A percentile compares a stretch with the other conserved stretches of the same genome.
phyloP scores from a whole-genome alignment of 2,797 vertebrate genomes.

The Trachurus trachurus region DNA sequence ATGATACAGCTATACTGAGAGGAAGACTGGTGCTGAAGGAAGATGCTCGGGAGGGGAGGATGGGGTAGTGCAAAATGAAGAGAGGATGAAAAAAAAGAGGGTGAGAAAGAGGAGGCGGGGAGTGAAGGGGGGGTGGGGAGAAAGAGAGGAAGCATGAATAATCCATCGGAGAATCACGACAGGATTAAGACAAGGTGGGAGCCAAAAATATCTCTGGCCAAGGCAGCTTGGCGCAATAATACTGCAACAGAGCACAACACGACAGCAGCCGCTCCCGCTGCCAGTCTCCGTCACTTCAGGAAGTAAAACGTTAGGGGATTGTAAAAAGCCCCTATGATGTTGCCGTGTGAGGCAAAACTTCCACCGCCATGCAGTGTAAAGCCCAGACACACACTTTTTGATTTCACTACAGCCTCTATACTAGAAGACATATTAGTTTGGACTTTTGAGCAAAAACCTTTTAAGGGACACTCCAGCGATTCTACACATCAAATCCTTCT shows the following conservation, averaged over 20 bases:
- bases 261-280: constrained; percentile 75
- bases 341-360: constrained; percentile 46
- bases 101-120: constrained; percentile 47
- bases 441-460: not conserved
- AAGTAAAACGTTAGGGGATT: constrained; percentile 60
- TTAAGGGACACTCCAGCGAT: constrained; percentile 10
- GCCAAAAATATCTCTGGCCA: constrained; percentile 77
- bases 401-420: not conserved
- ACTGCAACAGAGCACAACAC: constrained; percentile 63
- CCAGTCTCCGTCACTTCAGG: constrained; percentile 66
- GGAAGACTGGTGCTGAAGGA: constrained; percentile 32
- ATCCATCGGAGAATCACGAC: constrained; percentile 73
- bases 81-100: constrained; percentile 17
- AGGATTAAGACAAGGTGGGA: constrained; percentile 79
- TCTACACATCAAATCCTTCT: not conserved
- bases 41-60: constrained; percentile 15
- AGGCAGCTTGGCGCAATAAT: constrained; percentile 69
- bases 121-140: constrained; percentile 24
- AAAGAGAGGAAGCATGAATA: constrained; percentile 71
- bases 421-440: not conserved
- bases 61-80: constrained; percentile 32
- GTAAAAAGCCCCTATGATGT: constrained; percentile 53
- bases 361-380: constrained; percentile 6
- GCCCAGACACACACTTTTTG: not conserved
- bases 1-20: constrained; percentile 13